A percentile compares a stretch with the other conserved stretches of the same genome.
Evolutionary conservation across 1,140 invertebrate species (phyloP).

Genomic region (Drosophila littoralis): DNA sequence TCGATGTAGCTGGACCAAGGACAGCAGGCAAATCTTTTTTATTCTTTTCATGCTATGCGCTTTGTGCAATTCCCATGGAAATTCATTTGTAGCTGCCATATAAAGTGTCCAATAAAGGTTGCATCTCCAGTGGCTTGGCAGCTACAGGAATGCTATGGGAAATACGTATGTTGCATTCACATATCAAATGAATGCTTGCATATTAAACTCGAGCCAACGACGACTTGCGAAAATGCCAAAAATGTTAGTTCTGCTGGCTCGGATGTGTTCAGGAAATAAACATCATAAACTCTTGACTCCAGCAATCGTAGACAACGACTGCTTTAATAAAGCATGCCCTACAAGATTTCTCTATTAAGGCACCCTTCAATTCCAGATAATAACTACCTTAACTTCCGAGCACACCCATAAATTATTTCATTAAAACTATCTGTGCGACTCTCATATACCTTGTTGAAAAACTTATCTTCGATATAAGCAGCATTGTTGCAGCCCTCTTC

Average conservation of each 20-base stretch:
- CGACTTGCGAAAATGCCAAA: conserved; percentile 15
- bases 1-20: conserved; percentile 5
- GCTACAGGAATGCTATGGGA: conserved; percentile 18
- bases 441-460: conserved; percentile 5
- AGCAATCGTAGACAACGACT: not conserved
- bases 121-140: conserved; percentile 1
- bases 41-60: conserved; percentile 4
- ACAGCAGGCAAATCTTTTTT: conserved; percentile 26
- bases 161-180: conserved; percentile 24
- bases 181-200: conserved; percentile 31
- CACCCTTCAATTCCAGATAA: not conserved
- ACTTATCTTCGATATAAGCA: conserved; percentile 6
- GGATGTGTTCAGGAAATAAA: not conserved
- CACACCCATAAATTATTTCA: conserved; percentile 9
- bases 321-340: not conserved
- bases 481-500: conserved; percentile 10
- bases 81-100: conserved; percentile 49
- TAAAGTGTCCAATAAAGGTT: conserved; percentile 70
- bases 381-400: not conserved
- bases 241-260: conserved; percentile 2
- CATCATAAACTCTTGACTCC: not conserved
- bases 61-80: conserved; percentile 38
- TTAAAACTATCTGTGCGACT: conserved; percentile 20
- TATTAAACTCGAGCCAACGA: conserved; percentile 25
- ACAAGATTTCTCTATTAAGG: not conserved